Conservation (phyloP, 23 tunicate species). For the Phallusia fumigata region DNA sequence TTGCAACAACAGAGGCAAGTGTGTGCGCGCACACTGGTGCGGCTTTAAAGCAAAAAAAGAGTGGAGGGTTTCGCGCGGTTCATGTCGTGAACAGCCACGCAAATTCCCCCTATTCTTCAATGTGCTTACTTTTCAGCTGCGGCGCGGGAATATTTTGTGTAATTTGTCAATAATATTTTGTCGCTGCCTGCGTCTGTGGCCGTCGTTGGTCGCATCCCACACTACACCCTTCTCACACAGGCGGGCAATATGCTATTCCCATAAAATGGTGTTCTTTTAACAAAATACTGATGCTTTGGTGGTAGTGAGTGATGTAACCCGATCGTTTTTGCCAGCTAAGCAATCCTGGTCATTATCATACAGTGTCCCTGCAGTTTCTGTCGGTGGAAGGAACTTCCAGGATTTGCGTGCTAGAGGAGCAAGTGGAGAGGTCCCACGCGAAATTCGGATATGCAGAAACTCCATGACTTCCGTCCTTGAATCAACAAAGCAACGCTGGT, state of each 20-base stretch:
- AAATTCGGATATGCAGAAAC: neutral
- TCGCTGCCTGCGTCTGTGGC: too few relatives aligned
- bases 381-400: neutral
- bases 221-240: neutral
- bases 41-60: neutral
- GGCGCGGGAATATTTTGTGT: neutral
- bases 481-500: neutral
- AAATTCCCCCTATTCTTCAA: slow-evolving; percentile 2
- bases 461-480: slow-evolving; percentile 2
- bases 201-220: neutral
- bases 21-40: neutral
- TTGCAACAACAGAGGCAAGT: neutral
- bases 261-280: neutral
- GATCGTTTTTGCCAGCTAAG: neutral
- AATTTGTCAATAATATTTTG: neutral
- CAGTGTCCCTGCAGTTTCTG: neutral
- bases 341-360: neutral
- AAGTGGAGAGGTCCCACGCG: slow-evolving; percentile 9
- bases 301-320: neutral
- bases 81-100: neutral
- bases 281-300: neutral
- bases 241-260: neutral
- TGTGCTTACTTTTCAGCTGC: neutral
- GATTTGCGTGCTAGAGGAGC: neutral
- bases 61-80: neutral